Percentiles rank a stretch among this genome's conserved stretches.
These are phyloP conservation scores for Bucorvus abyssinicus DNA, from an alignment of 2,797 vertebrate species.

Conservation along the genomic window DNA sequence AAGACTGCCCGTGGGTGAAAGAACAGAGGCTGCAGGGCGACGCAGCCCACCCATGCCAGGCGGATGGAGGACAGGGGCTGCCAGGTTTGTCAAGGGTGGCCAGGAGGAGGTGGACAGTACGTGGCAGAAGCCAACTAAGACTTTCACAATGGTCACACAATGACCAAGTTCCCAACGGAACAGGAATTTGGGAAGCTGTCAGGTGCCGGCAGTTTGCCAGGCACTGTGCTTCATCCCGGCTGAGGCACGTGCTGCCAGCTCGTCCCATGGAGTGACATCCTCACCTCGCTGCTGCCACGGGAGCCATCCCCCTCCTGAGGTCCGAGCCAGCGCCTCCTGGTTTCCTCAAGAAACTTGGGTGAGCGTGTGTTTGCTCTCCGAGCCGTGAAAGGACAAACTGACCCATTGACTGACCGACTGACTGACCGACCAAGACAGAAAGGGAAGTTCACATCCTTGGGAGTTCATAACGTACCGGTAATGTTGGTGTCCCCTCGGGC, in stretches of 20 bases:
- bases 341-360: background rate
- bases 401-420: background rate
- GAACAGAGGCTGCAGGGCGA: background rate
- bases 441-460: background rate
- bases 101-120: background rate
- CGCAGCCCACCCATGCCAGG: background rate
- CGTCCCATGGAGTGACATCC: fast-evolving
- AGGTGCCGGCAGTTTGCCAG: background rate
- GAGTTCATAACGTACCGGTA: background rate
- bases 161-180: background rate
- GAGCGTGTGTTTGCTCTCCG: background rate
- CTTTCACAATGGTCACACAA: background rate
- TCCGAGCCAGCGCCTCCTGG: background rate
- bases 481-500: slow-evolving; percentile 35
- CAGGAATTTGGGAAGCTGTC: background rate
- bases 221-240: background rate
- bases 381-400: background rate
- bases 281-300: background rate
- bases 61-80: background rate
- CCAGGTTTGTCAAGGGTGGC: background rate
- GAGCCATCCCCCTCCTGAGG: background rate
- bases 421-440: background rate
- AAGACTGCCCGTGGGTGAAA: background rate
- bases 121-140: background rate
- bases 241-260: background rate